phyloP scores from a whole-genome alignment of 1,140 invertebrate genomes.

The Heliconius hewitsoni region DNA sequence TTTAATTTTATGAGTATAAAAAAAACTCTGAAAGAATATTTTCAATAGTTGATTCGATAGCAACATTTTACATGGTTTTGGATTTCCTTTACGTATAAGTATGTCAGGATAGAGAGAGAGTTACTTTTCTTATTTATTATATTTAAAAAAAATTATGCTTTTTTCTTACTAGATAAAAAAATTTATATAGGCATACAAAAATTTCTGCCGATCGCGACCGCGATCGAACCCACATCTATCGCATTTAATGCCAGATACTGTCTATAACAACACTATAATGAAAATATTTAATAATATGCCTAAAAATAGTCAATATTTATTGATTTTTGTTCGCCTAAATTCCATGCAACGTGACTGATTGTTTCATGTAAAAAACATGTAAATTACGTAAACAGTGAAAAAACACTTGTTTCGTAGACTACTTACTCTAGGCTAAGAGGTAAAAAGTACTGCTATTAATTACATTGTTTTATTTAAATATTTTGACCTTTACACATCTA shows the following conservation, averaged over 20 bases:
- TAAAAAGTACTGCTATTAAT: background rate
- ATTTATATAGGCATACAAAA: too few species aligned
- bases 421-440: background rate
- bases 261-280: background rate
- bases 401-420: background rate
- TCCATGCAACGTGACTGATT: background rate
- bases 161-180: too few species aligned
- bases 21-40: too few species aligned
- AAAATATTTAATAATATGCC: background rate
- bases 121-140: too few species aligned
- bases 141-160: too few species aligned
- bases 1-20: too few species aligned
- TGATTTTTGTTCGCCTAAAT: background rate
- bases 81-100: too few species aligned
- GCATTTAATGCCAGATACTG: background rate
- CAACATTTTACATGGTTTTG: too few species aligned
- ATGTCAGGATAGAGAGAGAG: too few species aligned
- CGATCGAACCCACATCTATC: background rate
- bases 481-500: background rate
- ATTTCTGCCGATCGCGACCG: background rate
- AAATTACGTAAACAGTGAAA: background rate
- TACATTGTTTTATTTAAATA: background rate
- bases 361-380: background rate
- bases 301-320: background rate
- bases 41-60: too few species aligned